Percentiles rank a stretch among this genome's conserved stretches.
These are phyloP conservation scores for Erebia ligea DNA, from an alignment of 2,888 invertebrate species.

Conservation along the genomic window DNA sequence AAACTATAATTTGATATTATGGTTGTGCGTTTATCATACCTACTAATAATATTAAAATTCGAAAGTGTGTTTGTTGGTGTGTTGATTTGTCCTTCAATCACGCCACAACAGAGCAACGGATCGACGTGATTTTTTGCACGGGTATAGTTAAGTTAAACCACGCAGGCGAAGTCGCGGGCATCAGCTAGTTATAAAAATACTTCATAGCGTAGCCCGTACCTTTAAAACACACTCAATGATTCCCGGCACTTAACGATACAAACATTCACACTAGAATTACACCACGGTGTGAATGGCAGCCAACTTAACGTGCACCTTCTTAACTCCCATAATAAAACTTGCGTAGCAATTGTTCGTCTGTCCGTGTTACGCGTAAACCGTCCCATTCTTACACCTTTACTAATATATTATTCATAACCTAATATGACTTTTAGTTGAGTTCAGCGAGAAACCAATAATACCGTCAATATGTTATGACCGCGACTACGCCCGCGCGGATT, in stretches of 20 bases:
- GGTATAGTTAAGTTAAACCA: no score
- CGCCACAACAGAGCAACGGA: no score
- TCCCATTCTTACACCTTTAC: slow-evolving; percentile 65
- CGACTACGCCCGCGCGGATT: no score
- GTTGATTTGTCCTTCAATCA: no score
- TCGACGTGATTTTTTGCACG: no score
- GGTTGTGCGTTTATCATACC: no score
- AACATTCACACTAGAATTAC: slow-evolving; percentile 30
- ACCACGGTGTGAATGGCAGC: slow-evolving; percentile 53
- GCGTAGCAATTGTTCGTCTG: slow-evolving; percentile 77
- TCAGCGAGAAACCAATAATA: slow-evolving; percentile 26
- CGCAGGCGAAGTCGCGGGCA: no score
- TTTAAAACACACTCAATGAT: neutral
- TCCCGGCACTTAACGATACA: neutral
- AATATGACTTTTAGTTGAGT: slow-evolving; percentile 53
- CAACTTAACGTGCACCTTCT: slow-evolving; percentile 72
- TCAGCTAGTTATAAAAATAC: no score
- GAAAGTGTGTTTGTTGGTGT: no score
- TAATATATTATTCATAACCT: slow-evolving; percentile 69
- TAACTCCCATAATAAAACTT: slow-evolving; percentile 78
- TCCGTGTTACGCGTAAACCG: slow-evolving; percentile 81
- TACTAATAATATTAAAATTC: no score
- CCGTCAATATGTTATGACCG: neutral
- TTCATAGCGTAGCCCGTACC: neutral
- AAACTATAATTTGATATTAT: no score